Base-by-base conservation (phyloP, 1,140 invertebrate genomes). In the Papilio machaon region DNA sequence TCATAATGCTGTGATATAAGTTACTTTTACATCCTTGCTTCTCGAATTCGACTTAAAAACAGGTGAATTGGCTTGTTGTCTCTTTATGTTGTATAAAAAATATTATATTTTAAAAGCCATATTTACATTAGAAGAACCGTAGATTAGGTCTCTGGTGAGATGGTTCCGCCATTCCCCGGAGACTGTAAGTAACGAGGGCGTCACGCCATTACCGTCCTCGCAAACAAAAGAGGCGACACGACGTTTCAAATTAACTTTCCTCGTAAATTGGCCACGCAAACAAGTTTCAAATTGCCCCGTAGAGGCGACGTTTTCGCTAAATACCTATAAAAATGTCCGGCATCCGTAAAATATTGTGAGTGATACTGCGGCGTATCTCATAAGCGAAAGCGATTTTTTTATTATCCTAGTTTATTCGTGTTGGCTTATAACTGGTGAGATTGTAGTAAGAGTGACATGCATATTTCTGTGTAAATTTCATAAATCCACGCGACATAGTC, bases 241-340 rank as follows among this genome's bases (percentile, higher is more conserved):
- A 84, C 88, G 83, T 87, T 86, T 84, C 86, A 86, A 90, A 90
- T 90, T 88, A 90, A 90, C 87, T 90, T 88, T 80, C 79, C 82
- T 87, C 88, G 88, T 89, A 89, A 89, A 94, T 93, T 88, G 87
- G 88, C 83, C 87, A 86, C 90, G 91, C 92, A 92, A 94, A 94
- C 92, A 94, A 94, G 86, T 94, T 94, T 92, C 93, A 94, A 94
- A 94, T 94, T 94, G 93, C 91, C 89, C 92, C 87, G 89, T 85
- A 87, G 91, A 88, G 89, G 92, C 90, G 93, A 91, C 92, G 90
- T 92, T 94, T 94, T 93, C 91, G 92, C 93, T 93, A 94, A 94
- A 94, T 94, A 93, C 91, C 93, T 93, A 94, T 94, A 94, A 94
- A 94, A 94, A 93, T 94, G 93, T 94, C 92, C 90, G 87, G 86